Base-by-base conservation (phyloP, 2,113 vertebrate species). In the Lycaon pictus region DNA sequence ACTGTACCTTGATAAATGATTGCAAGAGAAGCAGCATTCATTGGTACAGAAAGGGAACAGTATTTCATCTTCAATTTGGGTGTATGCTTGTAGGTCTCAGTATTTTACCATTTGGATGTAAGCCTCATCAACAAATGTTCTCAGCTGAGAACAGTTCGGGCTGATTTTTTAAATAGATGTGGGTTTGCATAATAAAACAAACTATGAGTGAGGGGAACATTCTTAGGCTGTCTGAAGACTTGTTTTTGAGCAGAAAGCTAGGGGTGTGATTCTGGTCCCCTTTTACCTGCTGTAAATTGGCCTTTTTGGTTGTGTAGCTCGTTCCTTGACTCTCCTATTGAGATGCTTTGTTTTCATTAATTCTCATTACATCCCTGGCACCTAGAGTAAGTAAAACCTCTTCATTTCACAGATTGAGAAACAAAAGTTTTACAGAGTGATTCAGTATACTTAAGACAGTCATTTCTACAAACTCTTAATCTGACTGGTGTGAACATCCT, bases 371-470 rank as follows among this genome's bases (percentile, higher is more conserved):
- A 71, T 71, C 22, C 20, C 22, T 91, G 29, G 71, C 19, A 69
- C 48, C 35, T 83, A 29, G 55, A 93, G 15, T 83, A 83, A 51
- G 48, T 23, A 56, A 84, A 88, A 71, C 35, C 71, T 80, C 72
- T 95, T 95, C 22, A 51, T 93, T 96, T 96, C 60, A 72, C 12
- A 95, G 87, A 48, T 69, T 77, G 53, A 92, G 71, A 96, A 96
- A 53, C 25, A 43, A 3, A 96, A 32, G 35, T 27, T 90, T 85
- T 51, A 3, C 25, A 69, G 37, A 90, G 15, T 53, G 43, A 88
- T 25, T 12, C 15, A 76, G 1, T 56, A 27, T 29, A 58, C 25
- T 20, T 11, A 48, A 90, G 56, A 92, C 60, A 81, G 90, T 65
- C 80, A 53, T 77, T 86, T 90, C 25, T 89, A 5, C 6, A 5